Conservation (phyloP, 2,113 vertebrate species). For the Fukomys damarensis region DNA sequence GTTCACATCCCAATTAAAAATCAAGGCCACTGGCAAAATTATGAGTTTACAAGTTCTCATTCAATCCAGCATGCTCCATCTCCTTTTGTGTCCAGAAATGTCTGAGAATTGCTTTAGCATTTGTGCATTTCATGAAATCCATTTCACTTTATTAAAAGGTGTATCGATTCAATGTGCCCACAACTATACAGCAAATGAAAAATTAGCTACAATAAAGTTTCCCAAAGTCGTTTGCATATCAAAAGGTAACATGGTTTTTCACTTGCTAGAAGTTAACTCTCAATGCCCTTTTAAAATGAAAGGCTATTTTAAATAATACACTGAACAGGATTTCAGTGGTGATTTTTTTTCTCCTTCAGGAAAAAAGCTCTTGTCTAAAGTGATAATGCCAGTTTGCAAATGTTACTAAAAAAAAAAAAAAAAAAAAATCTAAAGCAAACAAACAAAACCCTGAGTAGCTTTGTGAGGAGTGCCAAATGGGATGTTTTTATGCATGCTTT, state of each 20-base stretch:
- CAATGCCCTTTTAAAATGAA: constrained; percentile 62
- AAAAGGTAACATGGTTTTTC: constrained; percentile 61
- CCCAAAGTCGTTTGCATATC: constrained; percentile 73
- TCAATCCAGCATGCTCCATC: background rate
- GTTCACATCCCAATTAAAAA: constrained; percentile 33
- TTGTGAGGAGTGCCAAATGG: background rate
- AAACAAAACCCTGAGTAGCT: background rate
- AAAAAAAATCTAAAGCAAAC: background rate
- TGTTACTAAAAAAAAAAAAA: constrained; percentile 55
- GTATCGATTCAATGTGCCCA: constrained; percentile 45
- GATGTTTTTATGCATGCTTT: background rate
- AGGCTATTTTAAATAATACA: constrained; percentile 60
- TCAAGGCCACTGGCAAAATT: background rate
- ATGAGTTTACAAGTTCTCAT: background rate
- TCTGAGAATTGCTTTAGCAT: constrained; percentile 11
- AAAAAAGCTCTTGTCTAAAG: constrained; percentile 48
- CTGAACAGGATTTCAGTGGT: background rate
- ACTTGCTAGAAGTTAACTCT: constrained; percentile 71
- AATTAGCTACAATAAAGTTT: constrained; percentile 77
- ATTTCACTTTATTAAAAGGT: constrained; percentile 60
- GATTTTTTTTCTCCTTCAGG: background rate
- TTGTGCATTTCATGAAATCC: constrained; percentile 47
- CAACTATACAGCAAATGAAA: constrained; percentile 65
- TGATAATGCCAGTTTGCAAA: constrained; percentile 36
- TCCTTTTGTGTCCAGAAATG: constrained; percentile 34